These are phyloP conservation scores for Cinclus mexicanus DNA, from an alignment of 2,113 vertebrate species.

Conservation along the genomic window DNA sequence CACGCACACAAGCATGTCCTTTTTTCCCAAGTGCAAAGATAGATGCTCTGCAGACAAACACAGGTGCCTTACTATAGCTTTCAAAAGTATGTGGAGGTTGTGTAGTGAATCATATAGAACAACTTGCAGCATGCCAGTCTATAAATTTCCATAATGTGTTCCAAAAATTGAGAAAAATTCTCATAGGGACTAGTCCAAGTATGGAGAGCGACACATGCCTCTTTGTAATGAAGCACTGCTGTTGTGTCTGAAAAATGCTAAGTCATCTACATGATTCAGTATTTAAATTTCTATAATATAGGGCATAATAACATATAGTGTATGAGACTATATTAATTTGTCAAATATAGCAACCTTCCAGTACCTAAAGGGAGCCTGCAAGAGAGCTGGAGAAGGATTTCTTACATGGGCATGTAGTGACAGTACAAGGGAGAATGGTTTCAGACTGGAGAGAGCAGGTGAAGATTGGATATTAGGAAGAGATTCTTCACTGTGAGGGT, in stretches of 20 bases:
- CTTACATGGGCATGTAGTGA: background rate
- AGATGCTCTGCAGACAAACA: background rate
- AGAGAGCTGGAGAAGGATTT: background rate
- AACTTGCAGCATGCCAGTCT: background rate
- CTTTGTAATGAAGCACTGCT: background rate
- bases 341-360: background rate
- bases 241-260: background rate
- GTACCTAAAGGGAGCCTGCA: background rate
- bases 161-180: background rate
- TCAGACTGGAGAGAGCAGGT: background rate
- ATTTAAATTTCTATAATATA: background rate
- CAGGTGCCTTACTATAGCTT: background rate
- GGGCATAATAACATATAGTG: background rate
- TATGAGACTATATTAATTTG: background rate
- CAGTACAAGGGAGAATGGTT: background rate
- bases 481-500: background rate
- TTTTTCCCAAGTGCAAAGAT: background rate
- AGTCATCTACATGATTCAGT: background rate
- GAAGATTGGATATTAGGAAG: background rate
- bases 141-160: background rate
- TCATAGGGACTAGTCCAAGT: background rate
- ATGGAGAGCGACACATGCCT: background rate
- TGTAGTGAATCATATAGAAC: background rate
- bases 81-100: background rate
- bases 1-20: rapidly evolving